Base-by-base conservation (phyloP, 1,140 invertebrate species). In the Teleogryllus occipitalis region DNA sequence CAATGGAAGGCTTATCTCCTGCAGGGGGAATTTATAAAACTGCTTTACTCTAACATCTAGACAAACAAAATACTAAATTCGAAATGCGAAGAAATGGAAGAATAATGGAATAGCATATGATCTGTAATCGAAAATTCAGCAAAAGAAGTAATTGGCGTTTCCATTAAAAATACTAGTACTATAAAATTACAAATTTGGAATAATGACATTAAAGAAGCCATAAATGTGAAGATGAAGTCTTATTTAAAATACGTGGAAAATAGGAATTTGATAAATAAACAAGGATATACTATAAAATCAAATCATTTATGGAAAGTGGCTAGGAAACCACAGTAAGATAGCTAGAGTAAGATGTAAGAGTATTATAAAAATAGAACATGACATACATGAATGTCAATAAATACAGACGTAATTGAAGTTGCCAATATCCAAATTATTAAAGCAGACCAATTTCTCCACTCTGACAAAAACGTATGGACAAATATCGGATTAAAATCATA, bases 281-380 rank as follows among this genome's bases (percentile, higher is more conserved):
- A 72, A 18, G 54, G 10, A 72, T 72, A 72, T 18, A 18, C 54
- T 18, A 72, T 72, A 18, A 72, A 12, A 72, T 72, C 54, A 72
- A 72, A 72, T 72, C 8, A 72, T 8, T 72, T 12, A 72, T 8
- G 18, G 10, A 72, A 72, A 72, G 8, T 12, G 18, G 10, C 8
- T 12, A 18, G 54, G 54, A 72, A 72, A 72, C 10, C 54, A 72
- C 54, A 72, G 18, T 72, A 72, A 12, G 54, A 72, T 12, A 12
- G 10, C 8, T 72, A 18, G 54, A 8, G 18, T 72, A 72, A 18
- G n/a, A n/a, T n/a, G n/a, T n/a, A n/a, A n/a, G n/a, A n/a, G n/a
- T n/a, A n/a, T n/a, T n/a, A n/a, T n/a, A n/a, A n/a, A n/a, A n/a
- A 72, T 72, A 72, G 54, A 72, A 72, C 54, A 18, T 72, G 54